Percentiles rank a stretch among this genome's conserved stretches.
phyloP scores from a whole-genome alignment of 2,797 vertebrate genomes.

The Iguana delicatissima region DNA sequence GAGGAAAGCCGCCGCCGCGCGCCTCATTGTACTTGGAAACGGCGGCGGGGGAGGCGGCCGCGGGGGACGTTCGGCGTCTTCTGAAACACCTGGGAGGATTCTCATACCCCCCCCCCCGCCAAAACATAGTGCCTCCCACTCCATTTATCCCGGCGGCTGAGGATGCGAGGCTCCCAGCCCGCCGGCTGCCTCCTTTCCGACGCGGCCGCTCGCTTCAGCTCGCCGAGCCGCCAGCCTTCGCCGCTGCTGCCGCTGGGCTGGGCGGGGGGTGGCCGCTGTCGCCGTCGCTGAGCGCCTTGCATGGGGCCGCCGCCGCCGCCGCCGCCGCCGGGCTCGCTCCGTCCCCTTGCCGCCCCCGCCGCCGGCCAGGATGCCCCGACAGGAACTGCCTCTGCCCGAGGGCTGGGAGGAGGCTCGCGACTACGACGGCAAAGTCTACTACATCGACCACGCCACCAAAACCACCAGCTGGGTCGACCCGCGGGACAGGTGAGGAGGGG shows the following conservation, averaged over 20 bases:
- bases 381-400: slow-evolving; percentile 95
- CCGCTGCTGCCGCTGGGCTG: background rate
- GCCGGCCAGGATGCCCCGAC: slow-evolving; percentile 88
- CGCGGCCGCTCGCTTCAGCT: slow-evolving; percentile 25
- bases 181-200: slow-evolving; percentile 17
- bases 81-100: background rate
- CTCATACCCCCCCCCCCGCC: too few species aligned
- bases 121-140: too few species aligned
- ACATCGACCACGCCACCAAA: slow-evolving; percentile 93
- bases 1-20: too few species aligned
- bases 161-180: slow-evolving; percentile 14
- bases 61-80: too few species aligned
- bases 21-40: too few species aligned
- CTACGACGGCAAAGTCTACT: slow-evolving; percentile 96
- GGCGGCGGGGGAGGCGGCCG: too few species aligned
- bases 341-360: too few species aligned
- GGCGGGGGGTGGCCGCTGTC: background rate
- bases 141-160: background rate
- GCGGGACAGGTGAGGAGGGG: slow-evolving; percentile 88
- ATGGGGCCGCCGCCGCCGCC: background rate
- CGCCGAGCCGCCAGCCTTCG: background rate
- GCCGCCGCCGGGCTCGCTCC: background rate
- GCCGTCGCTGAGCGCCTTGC: background rate
- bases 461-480: slow-evolving; percentile 97
- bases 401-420: slow-evolving; percentile 97